Base-by-base conservation (phyloP, 2,888 invertebrate species). In the Drosophila seclusa region DNA sequence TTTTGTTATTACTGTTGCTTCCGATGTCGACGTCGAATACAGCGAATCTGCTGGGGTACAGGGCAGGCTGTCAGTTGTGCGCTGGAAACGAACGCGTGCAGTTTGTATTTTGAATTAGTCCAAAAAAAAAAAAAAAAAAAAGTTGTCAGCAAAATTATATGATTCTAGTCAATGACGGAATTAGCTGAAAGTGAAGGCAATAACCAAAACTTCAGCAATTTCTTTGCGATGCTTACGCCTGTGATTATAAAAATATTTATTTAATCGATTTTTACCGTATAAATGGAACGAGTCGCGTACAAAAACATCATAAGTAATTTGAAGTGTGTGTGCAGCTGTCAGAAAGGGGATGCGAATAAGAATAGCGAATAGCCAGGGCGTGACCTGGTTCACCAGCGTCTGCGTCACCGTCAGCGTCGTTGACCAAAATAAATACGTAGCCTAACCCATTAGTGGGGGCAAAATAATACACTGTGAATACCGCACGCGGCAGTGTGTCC, bases 41-140 rank as follows among this genome's bases (percentile, higher is more conserved):
- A 64, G 73, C 49, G 64, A 76, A 70, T 88, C 78, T 83, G 68
- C 72, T 73, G 72, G 69, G 58, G 75, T 67, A 75, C 61, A 73
- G 61, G 64, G 64, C 79, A 78, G 6, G 73, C 68, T 82, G 80
- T 90, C 90, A 91, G 92, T 91, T 87, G 89, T 80, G 78, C 80
- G 83, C 86, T 85, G 86, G 82, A 82, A 81, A 84, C 86, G 89
- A 86, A 86, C 83, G 91, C 87, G 91, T 87, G 74, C 88, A 90
- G 91, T 89, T 82, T 91, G 73, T 63, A 69, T 72, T 78, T 68
- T 78, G 38, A 59, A 76, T 64, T 63, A 73, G 24, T 57, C 49
- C 36, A 66, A 73, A 66, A 49, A 45, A 21, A 68, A 50, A 5
- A 29, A 29, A 5, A 5, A 45, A 16, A 8, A 21, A 10, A 49